Evolutionary conservation across 2,797 vertebrate species (phyloP).

Genomic region (Bradypus variegatus): DNA sequence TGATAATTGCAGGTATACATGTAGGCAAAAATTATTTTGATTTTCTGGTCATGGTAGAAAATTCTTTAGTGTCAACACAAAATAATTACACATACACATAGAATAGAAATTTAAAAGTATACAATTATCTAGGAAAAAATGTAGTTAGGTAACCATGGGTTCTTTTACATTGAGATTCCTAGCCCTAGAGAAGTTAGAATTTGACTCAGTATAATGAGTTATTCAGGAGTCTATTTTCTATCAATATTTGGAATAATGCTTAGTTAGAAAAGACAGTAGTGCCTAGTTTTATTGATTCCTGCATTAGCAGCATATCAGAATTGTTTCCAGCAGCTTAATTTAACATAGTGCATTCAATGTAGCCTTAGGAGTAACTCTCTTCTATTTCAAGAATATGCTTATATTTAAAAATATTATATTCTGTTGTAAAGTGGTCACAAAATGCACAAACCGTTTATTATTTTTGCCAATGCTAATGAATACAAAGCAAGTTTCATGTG

Average conservation of each 20-base stretch:
- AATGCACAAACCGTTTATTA: background rate
- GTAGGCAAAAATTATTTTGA: conserved; percentile 15
- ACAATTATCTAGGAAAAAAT: background rate
- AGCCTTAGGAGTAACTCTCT: background rate
- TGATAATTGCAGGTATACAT: conserved; percentile 19
- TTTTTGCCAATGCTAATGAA: conserved; percentile 1
- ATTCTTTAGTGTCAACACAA: background rate
- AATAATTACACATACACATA: background rate
- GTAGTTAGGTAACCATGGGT: background rate
- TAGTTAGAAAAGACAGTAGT: background rate
- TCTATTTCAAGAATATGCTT: background rate
- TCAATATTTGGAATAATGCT: background rate
- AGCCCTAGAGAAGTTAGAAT: background rate
- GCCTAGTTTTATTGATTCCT: background rate
- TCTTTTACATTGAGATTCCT: conserved; percentile 14
- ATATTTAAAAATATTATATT: conserved; percentile 11
- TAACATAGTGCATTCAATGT: background rate
- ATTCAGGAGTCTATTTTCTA: background rate
- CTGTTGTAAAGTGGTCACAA: background rate
- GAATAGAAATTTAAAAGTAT: conserved; percentile 1
- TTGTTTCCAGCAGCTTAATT: background rate
- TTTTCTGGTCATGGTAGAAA: background rate
- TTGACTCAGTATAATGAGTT: background rate
- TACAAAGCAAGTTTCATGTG: background rate
- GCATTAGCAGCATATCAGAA: background rate